Base-by-base conservation (phyloP, 2,797 vertebrate species). In the Lagodon rhomboides region DNA sequence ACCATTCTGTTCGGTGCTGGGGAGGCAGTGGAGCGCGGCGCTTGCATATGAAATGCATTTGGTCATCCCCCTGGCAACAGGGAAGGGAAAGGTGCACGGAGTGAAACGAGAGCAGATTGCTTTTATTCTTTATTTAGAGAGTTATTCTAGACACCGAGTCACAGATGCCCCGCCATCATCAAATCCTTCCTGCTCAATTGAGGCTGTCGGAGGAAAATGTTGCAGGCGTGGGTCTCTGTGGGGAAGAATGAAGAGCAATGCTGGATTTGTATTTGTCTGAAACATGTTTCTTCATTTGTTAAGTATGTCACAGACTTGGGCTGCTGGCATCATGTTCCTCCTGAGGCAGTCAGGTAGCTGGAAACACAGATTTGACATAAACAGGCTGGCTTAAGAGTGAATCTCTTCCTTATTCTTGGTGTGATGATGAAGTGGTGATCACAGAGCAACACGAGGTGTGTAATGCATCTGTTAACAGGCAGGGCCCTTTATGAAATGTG, bases 31-130 rank as follows among this genome's bases (percentile, higher is more conserved):
- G 89, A 91, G 95, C 90, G 91, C 84, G 60, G 94, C 68, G 91
- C 93, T 92, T 95, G 95, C 96, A 83, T 96, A 92, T 91, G 92
- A 96, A 86, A 91, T 95, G 94, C 93, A 94, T 94, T 95, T 89
- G 95, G 96, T 95, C 95, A 94, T 95, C 95, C 94, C 95, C 94
- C 91, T 92, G 94, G 93, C 94, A 96, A 95, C 94, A 88, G 83
- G 92, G 89, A 92, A 83, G 89, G 86, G 89, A 80, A 89, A 95
- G 94, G 94, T 96, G 93, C 75, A 91, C 79, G 85, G 91, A 90
- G 61, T 93, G 88, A 93, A 94, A 94, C 55, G 56, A 83, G 92
- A 94, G 93, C 80, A 74, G 77, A 81, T 91, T 77, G 89, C 90
- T 93, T 92, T 91, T 83, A 91, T 95, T 88, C 87, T 93, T 96